Evolutionary conservation across 2,888 invertebrate genomes (phyloP).

Genomic region (Vannuccia rotundouncinata): DNA sequence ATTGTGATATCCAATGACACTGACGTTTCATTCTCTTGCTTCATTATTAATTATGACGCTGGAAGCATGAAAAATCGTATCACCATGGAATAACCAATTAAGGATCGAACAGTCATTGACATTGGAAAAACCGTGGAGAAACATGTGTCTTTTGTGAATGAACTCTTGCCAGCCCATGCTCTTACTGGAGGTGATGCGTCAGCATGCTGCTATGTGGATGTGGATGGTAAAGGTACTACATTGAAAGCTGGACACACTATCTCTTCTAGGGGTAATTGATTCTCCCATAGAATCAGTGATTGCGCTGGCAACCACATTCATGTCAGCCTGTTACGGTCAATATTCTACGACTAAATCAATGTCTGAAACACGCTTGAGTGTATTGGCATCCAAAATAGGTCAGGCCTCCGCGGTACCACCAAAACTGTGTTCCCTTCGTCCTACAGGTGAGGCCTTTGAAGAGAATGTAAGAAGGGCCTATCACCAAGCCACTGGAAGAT

Average conservation of each 20-base stretch:
- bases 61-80: not conserved
- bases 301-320: not conserved
- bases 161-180: slow-evolving; percentile 17
- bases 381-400: slow-evolving; percentile 1
- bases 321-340: not conserved
- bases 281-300: too few species aligned
- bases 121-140: slow-evolving; percentile 10
- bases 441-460: slow-evolving; percentile 5
- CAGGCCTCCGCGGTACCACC: not conserved
- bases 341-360: not conserved
- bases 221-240: not conserved
- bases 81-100: not conserved
- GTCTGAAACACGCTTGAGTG: slow-evolving; percentile 7
- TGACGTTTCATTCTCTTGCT: slow-evolving; percentile 29
- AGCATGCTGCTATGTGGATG: slow-evolving; percentile 5
- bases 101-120: slow-evolving; percentile 4
- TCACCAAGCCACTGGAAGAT: not conserved
- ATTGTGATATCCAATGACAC: slow-evolving; percentile 28
- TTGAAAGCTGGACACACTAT: not conserved
- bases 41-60: slow-evolving; percentile 29
- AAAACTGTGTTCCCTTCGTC: slow-evolving; percentile 3
- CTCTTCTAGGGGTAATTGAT: not conserved
- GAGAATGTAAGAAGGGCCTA: not conserved
- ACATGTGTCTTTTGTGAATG: not conserved
- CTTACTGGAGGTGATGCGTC: not conserved